Conservation (phyloP, 2,113 vertebrate species). For the Austrofundulus limnaeus region DNA sequence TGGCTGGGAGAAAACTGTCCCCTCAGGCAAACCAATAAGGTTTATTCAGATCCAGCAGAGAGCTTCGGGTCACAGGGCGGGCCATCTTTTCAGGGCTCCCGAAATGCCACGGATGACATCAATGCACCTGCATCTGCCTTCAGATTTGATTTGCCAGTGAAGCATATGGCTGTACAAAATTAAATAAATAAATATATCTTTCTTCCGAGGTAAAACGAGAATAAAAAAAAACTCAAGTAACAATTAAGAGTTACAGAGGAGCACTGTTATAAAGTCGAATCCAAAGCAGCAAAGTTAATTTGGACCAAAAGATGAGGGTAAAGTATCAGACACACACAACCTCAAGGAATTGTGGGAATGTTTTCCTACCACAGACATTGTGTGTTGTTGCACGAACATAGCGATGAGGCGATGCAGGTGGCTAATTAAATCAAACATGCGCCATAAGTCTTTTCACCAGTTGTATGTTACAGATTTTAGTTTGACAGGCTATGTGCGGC, state of each 20-base stretch:
- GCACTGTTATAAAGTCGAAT: slow-evolving; percentile 45
- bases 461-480: too few species aligned
- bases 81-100: slow-evolving; percentile 12
- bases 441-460: too few species aligned
- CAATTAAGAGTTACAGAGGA: slow-evolving; percentile 69
- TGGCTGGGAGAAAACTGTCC: slow-evolving; percentile 1
- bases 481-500: too few species aligned
- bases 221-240: slow-evolving; percentile 38
- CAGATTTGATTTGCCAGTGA: slow-evolving; percentile 43
- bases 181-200: slow-evolving; percentile 59
- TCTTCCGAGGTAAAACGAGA: slow-evolving; percentile 45
- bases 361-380: slow-evolving; percentile 16
- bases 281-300: slow-evolving; percentile 50
- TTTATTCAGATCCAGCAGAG: slow-evolving; percentile 22
- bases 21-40: background rate
- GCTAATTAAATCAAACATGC: too few species aligned
- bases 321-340: too few species aligned
- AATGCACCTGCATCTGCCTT: slow-evolving; percentile 40
- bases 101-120: slow-evolving; percentile 66
- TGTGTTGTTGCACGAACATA: slow-evolving; percentile 7
- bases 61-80: slow-evolving; percentile 43
- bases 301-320: slow-evolving; percentile 59
- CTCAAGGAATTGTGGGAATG: slow-evolving; percentile 9
- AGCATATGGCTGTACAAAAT: slow-evolving; percentile 42
- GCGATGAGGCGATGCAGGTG: too few species aligned